A percentile compares a stretch with the other conserved stretches of the same genome.
phyloP scores from a whole-genome alignment of 2,113 vertebrate genomes.

The Paraplagusia blochii region DNA sequence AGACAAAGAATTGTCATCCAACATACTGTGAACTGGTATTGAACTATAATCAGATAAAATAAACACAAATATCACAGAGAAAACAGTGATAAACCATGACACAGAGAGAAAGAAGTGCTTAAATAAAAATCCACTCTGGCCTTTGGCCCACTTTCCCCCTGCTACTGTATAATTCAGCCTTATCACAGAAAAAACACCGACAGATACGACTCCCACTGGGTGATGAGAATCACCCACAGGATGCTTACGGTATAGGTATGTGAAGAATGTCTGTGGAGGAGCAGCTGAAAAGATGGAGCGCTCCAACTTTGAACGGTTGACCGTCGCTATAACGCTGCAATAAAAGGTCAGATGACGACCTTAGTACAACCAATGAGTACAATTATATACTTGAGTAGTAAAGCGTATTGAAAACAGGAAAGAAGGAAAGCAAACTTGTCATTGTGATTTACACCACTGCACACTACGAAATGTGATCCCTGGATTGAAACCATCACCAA shows the following conservation, averaged over 20 bases:
- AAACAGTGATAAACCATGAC: slow-evolving; percentile 10
- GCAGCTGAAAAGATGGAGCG: slow-evolving; percentile 31
- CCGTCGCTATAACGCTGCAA: slow-evolving; percentile 2
- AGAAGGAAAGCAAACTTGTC: no score
- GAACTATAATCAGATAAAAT: neutral
- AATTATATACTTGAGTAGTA: no score
- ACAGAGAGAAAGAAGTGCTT: neutral
- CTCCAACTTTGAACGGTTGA: slow-evolving; percentile 1
- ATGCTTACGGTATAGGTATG: slow-evolving; percentile 55
- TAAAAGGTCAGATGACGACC: neutral
- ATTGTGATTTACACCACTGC: no score
- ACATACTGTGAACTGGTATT: slow-evolving; percentile 14
- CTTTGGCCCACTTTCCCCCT: slow-evolving; percentile 55
- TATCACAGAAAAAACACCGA: slow-evolving; percentile 46
- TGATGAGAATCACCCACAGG: slow-evolving; percentile 44
- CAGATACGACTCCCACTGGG: slow-evolving; percentile 37
- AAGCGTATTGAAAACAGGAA: no score
- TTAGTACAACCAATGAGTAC: no score
- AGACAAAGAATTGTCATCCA: slow-evolving; percentile 21
- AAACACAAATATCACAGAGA: slow-evolving; percentile 8
- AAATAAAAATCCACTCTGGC: slow-evolving; percentile 38
- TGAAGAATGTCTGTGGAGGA: slow-evolving; percentile 61
- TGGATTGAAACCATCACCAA: no score
- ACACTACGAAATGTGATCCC: no score
- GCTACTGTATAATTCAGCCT: slow-evolving; percentile 50